Base-by-base conservation (phyloP, 2,888 invertebrate genomes). In the Drosophila borborema region DNA sequence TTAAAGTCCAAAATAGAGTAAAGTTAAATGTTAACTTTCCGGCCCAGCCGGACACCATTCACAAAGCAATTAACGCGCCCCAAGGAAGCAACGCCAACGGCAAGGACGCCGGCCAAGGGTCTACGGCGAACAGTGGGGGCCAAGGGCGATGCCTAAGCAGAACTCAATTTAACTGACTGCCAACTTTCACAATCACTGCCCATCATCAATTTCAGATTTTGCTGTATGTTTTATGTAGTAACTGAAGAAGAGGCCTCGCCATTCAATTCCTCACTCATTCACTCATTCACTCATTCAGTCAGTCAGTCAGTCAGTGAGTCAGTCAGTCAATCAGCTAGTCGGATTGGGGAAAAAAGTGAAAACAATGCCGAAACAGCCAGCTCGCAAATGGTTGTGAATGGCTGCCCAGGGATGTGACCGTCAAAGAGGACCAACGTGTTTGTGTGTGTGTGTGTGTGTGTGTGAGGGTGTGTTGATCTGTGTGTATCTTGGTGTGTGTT, bases 121-220 rank as follows among this genome's bases (percentile, higher is more conserved):
- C 36, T 14, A 2, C 20, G 23, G 9, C 31, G 7, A 51, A 8
- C n/a, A 6, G 41, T 36, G 38, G 41, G 46, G 12, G 28, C 16
- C 9, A 20, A 16, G 48, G 40, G 86, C 73, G 71, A 54, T 55
- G 65, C 46, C 55, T 70, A 73, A 72, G 63, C 80, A 82, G 90
- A 88, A 90, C 86, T 81, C 89, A 87, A 87, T 86, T 86, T 86
- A 86, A 86, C 85, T 89, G 85, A 89, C 85, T 86, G 85, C 85
- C 85, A 86, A 86, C 86, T 89, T 86, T 89, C 85, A 88, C 86
- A 87, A 87, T 87, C 86, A 87, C 90, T 88, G 86, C 83, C 89
- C 86, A 87, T 87, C 86, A 87, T 90, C 86, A 87, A 87, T 87
- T 87, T 90, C 86, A 90, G 90, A 87, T 87, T 87, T 88, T 90